Evolutionary conservation across 2,888 invertebrate species (phyloP), one percentile per base, ranked within the genome.

Genomic region (Marronus borbonicus): DNA sequence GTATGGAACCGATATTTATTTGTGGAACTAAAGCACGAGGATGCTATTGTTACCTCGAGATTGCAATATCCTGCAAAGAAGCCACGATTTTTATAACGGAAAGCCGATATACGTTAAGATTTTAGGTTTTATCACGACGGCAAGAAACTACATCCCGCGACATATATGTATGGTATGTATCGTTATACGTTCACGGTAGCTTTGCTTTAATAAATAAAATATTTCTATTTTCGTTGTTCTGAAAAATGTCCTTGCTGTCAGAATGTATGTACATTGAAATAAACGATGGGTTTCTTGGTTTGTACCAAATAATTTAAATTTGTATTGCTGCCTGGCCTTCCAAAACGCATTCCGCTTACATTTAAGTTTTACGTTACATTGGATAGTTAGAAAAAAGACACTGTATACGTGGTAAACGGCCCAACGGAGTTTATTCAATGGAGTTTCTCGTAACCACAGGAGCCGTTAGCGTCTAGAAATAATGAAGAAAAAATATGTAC

Each of bases 61-160:
- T 52, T 55, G 69, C 55, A 70, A 52, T 70, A 70, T 70, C 69
- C 69, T 55, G 69, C 20, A 55, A 52, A 55, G 69, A 17, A 55
- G 28, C 55, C 2, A 31, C 28, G 14, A 52, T 36, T n/a, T 52
- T 52, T 55, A 17, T 17, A 12, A 24, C 52, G 31, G 69, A 55
- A 70, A 70, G 55, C 31, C 31, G 50, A 31, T 70, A 70, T 70
- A 70, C 17, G 69, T 52, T 2, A 52, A 3, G 69, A 24, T 31
- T 24, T 24, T 24, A 8, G n/a, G 28, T 55, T 55, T 55, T 55
- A 36, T 70, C 28, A 31, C 8, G 17, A 10, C n/a, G 69, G n/a
- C 20, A 70, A 36, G 52, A 28, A 14, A 28, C n/a, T 55, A 52
- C 31, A 31, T 70, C n/a, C 44, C 4, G 5, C 7, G 14, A 52